Evolutionary conservation across 2,797 vertebrate species (phyloP), one percentile per base, ranked within the genome.

Genomic region (Emys orbicularis): DNA sequence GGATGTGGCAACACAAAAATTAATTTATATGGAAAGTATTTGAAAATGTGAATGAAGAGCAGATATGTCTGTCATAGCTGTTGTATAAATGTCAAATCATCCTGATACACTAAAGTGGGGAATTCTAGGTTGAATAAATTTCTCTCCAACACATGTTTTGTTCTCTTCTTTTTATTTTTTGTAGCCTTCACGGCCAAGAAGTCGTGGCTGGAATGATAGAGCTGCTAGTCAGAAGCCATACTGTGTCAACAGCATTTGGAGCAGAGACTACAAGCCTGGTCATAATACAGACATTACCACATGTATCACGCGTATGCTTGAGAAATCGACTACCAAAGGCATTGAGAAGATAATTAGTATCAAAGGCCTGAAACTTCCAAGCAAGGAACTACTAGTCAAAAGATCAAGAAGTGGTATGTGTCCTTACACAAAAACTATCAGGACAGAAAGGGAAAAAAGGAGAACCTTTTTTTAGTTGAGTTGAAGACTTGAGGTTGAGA

Each of bases 201-300:
- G 98, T 97, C 95, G 84, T 79, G 93, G 97, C 86, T 99, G 99
- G 99, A 98, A 98, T 41, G 97, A 98, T 49, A 96, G 27, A 29
- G 25, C 5, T 3, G 50, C 61, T 50, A 81, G 83, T 61, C 95
- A 94, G 29, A 95, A 89, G 37, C 49, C 83, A 16, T 41, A 90
- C 57, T 25, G 76, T 25, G 86, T 94, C 44, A 90, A 81, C 25
- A 99, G 99, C 90, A 99, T 99, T 97, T 99, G 99, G 99, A 98
- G 97, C 79, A 98, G 88, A 96, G 97, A 96, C 79, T 98, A 98
- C 19, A 97, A 89, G 12, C 88, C 97, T 21, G 53, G n/a, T n/a
- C 59, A 72, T 50, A 76, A 94, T 88, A 44, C 23, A 21, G 84
- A 57, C 18, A 50, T 31, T 44, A 74, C 83, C 79, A 83, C 95